A percentile compares a stretch with the other conserved stretches of the same genome.
These are phyloP conservation scores for Nerophis ophidion DNA, from an alignment of 2,113 vertebrate genomes.

Conservation along the genomic window DNA sequence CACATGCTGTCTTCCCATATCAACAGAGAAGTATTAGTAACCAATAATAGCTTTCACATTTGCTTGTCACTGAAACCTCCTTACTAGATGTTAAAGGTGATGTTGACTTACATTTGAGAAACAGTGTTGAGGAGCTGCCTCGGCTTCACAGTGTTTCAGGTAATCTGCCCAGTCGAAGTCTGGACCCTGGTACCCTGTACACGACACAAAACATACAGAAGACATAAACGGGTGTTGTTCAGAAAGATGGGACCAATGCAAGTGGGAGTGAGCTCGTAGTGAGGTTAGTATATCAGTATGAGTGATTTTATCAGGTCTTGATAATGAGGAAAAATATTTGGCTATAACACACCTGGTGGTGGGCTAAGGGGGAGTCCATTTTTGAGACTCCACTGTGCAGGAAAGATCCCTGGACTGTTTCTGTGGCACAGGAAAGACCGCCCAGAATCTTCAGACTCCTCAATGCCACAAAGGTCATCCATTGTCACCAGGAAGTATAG, in stretches of 20 bases:
- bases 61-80: neutral
- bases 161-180: slow-evolving; percentile 98
- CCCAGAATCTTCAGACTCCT: slow-evolving; percentile 56
- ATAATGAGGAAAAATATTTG: neutral
- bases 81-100: neutral
- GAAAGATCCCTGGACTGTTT: slow-evolving; percentile 78
- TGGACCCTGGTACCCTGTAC: slow-evolving; percentile 83
- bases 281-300: neutral
- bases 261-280: neutral
- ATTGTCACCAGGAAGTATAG: slow-evolving; percentile 87
- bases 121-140: slow-evolving; percentile 89
- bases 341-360: slow-evolving; percentile 76
- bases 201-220: slow-evolving; percentile 7
- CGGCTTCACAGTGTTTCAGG: slow-evolving; percentile 88
- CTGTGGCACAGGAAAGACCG: slow-evolving; percentile 73
- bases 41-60: too few species aligned
- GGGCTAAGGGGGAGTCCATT: slow-evolving; percentile 84
- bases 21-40: neutral
- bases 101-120: slow-evolving; percentile 81
- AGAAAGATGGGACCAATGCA: neutral
- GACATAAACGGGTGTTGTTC: slow-evolving; percentile 5
- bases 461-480: slow-evolving; percentile 81
- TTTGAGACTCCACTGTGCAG: slow-evolving; percentile 89
- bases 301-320: neutral
- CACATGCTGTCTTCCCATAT: neutral